Conservation (phyloP, 2,888 invertebrate species). For the Byasa hedistus region DNA sequence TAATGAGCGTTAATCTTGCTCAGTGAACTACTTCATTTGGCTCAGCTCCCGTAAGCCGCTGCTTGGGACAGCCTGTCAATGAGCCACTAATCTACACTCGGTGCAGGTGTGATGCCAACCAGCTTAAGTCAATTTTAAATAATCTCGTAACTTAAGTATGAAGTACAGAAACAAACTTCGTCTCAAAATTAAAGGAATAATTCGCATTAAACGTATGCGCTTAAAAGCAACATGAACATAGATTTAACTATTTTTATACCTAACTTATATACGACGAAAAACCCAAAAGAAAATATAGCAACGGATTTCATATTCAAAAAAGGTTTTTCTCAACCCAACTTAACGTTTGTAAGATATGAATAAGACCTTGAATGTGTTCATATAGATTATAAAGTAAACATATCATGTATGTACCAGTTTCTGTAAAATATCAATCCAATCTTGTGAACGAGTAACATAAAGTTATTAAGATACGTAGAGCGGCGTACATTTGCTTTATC, state of each 20-base stretch:
- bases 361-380: too few relatives aligned
- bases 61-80: constrained; percentile 26
- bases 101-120: constrained; percentile 4
- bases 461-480: constrained; percentile 6
- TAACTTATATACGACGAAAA: too few relatives aligned
- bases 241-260: too few relatives aligned
- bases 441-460: constrained; percentile 5
- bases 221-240: too few relatives aligned
- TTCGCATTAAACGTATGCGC: too few relatives aligned
- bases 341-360: neutral
- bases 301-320: neutral
- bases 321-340: neutral
- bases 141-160: neutral
- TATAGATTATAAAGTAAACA: neutral
- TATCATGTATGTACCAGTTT: neutral
- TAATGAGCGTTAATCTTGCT: constrained; percentile 29
- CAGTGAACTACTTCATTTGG: constrained; percentile 29
- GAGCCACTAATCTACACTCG: constrained; percentile 20
- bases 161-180: too few relatives aligned
- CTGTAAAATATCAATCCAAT: neutral
- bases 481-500: constrained; percentile 9
- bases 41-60: constrained; percentile 23
- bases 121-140: neutral
- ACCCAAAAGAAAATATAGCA: too few relatives aligned
- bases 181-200: too few relatives aligned